Percentiles rank a stretch among this genome's conserved stretches.
These are phyloP conservation scores for Diplazon laetatorius DNA, from an alignment of 2,888 invertebrate species.

Conservation along the genomic window DNA sequence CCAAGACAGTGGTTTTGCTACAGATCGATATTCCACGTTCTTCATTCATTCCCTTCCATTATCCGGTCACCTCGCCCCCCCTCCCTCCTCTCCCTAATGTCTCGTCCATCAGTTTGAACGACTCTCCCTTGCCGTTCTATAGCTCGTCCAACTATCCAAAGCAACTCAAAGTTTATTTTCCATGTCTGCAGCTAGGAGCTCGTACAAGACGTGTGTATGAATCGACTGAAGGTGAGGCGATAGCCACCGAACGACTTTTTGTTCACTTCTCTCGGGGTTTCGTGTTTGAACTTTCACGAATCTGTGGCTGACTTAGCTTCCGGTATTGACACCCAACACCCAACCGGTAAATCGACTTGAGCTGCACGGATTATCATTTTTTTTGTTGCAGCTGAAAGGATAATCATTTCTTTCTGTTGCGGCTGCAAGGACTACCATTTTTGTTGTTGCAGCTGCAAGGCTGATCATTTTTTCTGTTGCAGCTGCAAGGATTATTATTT, in stretches of 20 bases:
- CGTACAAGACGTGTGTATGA: not conserved
- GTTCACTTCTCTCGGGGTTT: not conserved
- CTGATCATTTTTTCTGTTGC: too few species aligned
- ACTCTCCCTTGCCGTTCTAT: conserved; percentile 3
- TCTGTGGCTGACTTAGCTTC: conserved; percentile 1
- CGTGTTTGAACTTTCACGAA: conserved; percentile 4
- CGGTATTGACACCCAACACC: conserved; percentile 8
- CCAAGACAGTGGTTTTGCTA: conserved; percentile 58
- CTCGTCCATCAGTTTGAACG: conserved; percentile 15
- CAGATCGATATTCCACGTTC: not conserved
- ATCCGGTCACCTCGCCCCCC: too few species aligned
- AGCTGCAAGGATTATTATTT: too few species aligned
- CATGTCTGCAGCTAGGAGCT: not conserved
- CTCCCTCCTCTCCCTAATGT: not conserved
- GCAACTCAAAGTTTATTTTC: conserved; percentile 23
- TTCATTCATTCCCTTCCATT: conserved; percentile 1
- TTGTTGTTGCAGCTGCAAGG: too few species aligned
- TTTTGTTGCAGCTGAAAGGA: too few species aligned
- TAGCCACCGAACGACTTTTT: not conserved
- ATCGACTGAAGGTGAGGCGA: not conserved
- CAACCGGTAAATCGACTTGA: not conserved
- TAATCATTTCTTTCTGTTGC: too few species aligned
- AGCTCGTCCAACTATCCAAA: conserved; percentile 1
- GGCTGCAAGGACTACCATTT: too few species aligned
- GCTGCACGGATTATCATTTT: too few species aligned